Evolutionary conservation across 2,113 vertebrate genomes (phyloP).

Genomic region (Stegastes partitus): DNA sequence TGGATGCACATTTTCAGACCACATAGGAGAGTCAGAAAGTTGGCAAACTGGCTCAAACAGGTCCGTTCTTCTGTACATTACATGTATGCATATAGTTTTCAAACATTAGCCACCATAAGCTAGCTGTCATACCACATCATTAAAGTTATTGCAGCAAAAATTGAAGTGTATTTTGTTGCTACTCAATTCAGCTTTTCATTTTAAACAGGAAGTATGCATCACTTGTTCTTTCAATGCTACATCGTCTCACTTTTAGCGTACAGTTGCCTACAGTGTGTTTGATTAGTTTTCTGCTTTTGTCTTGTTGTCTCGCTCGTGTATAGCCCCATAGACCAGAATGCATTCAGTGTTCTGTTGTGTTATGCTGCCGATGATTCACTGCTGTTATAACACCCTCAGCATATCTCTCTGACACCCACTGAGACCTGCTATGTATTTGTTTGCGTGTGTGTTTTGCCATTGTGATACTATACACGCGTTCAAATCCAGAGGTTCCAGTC

Average conservation of each 20-base stretch:
- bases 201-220: neutral
- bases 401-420: slow-evolving; percentile 63
- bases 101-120: neutral
- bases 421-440: slow-evolving; percentile 51
- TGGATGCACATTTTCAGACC: too few species aligned
- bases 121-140: neutral
- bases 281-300: slow-evolving; percentile 19
- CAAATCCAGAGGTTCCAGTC: slow-evolving; percentile 46
- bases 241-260: slow-evolving; percentile 8
- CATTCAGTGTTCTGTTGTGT: slow-evolving; percentile 45
- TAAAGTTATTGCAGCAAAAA: neutral
- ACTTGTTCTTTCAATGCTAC: neutral
- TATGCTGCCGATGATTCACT: slow-evolving; percentile 61
- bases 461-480: slow-evolving; percentile 14
- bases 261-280: slow-evolving; percentile 12
- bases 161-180: neutral
- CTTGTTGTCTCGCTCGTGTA: slow-evolving; percentile 24
- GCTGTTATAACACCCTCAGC: slow-evolving; percentile 71
- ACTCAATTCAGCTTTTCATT: neutral
- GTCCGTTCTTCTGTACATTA: neutral
- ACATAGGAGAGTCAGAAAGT: neutral
- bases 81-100: neutral
- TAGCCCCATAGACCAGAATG: slow-evolving; percentile 36
- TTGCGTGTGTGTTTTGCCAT: slow-evolving; percentile 22
- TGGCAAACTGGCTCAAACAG: neutral